Evolutionary conservation across 1,140 invertebrate genomes (phyloP), one percentile per base, ranked within the genome.

Genomic region (Asbolus verrucosus): DNA sequence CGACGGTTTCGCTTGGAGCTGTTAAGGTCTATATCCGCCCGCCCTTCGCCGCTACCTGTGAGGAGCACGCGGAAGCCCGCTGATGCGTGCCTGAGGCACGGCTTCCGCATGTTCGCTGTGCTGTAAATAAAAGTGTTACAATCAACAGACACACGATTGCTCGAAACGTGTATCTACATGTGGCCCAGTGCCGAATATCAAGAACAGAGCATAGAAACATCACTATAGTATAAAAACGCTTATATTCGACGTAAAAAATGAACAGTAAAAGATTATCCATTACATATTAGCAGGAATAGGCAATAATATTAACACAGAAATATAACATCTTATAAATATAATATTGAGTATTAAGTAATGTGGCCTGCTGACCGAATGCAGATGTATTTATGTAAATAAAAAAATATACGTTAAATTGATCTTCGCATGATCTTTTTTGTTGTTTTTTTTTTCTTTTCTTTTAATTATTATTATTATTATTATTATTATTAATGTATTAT

Each of bases 131-230:
- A 24, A 74, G 31, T 54, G 63, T 65, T 27, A 73, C 70, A 76
- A 76, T 73, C 71, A 74, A 77, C 75, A 79, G 78, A 79, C 77
- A 80, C 78, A 81, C 79, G 80, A 80, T 81, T 79, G 80, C 79
- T 80, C 78, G 72, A 81, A 81, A 81, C 78, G 77, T 80, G 77
- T 79, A 78, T 75, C 73, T 69, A 67, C 50, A 67, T 65, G 68
- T 73, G 77, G 76, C 77, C 72, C 77, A 76, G 70, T 75, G 74
- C 76, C 74, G 74, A 77, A 75, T 78, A 68, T 73, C 63, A 66
- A 77, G 70, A 77, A 79, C 76, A 76, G 75, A 78, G 75, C 74
- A 73, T 72, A 61, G 36, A 65, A 65, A 65, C 24, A 43, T 41
- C 36, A 19, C 39, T 65, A 43, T 46, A 46, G 38, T 46, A 65